Conservation (phyloP, 2,888 invertebrate species). For the Dysmachus trigonus region DNA sequence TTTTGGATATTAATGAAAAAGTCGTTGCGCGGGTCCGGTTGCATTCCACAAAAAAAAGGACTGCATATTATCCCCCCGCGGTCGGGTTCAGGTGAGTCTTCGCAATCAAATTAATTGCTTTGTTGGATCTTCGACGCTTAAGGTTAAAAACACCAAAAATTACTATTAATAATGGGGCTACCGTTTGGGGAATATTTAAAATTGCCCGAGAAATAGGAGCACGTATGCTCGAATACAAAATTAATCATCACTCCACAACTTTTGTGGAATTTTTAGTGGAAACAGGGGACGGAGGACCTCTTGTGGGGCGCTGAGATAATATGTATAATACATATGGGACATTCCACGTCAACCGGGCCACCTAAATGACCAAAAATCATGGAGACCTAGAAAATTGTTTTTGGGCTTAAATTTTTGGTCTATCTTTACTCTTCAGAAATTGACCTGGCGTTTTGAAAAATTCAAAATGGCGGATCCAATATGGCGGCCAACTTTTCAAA, state of each 20-base stretch:
- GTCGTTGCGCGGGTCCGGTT: not conserved
- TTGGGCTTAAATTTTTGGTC: too few relatives aligned
- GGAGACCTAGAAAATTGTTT: too few relatives aligned
- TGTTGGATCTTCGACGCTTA: not conserved
- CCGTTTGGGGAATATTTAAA: not conserved
- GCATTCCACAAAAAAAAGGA: not conserved
- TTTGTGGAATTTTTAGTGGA: not conserved
- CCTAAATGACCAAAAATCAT: too few relatives aligned
- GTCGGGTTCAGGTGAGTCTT: not conserved
- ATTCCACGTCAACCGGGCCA: too few relatives aligned
- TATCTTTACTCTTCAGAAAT: too few relatives aligned
- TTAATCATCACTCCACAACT: not conserved
- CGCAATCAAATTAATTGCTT: not conserved
- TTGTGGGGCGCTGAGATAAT: not conserved
- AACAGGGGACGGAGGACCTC: not conserved
- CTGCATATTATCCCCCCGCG: not conserved
- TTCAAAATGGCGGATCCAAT: too few relatives aligned
- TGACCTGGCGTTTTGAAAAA: too few relatives aligned
- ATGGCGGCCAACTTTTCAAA: too few relatives aligned
- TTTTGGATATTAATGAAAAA: constrained; percentile 14
- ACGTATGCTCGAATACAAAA: not conserved
- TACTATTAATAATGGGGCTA: not conserved
- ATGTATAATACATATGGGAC: too few relatives aligned
- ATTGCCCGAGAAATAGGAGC: not conserved
- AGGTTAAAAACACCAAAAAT: not conserved